phyloP scores from a whole-genome alignment of 1,140 invertebrate genomes.

The Apis mellifera region Amel_HAv3.1 CM009934.2:5502001-5502500 shows the following conservation, averaged over 20 bases:
- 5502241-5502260: constrained; percentile 78
- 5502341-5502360: constrained; percentile 65
- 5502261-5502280: constrained; percentile 81
- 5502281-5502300: constrained; percentile 70
- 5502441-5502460: constrained; percentile 79
- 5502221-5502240: constrained; percentile 69
- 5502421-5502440: constrained; percentile 99
- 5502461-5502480: neutral
- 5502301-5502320: constrained; percentile 62
- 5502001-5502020: constrained; percentile 72
- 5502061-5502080: constrained; percentile 77
- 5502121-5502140: constrained; percentile 79
- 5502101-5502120: constrained; percentile 77
- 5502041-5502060: constrained; percentile 79
- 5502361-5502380: constrained; percentile 65
- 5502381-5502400: constrained; percentile 95
- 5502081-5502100: constrained; percentile 78
- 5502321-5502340: constrained; percentile 62
- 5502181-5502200: constrained; percentile 71
- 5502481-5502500: neutral
- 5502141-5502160: constrained; percentile 70
- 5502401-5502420: constrained; percentile 97
- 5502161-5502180: constrained; percentile 67
- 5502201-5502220: constrained; percentile 66
- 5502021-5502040: constrained; percentile 79